phyloP scores from a whole-genome alignment of 2,797 vertebrate genomes.

The Danio albolineatus region DNA sequence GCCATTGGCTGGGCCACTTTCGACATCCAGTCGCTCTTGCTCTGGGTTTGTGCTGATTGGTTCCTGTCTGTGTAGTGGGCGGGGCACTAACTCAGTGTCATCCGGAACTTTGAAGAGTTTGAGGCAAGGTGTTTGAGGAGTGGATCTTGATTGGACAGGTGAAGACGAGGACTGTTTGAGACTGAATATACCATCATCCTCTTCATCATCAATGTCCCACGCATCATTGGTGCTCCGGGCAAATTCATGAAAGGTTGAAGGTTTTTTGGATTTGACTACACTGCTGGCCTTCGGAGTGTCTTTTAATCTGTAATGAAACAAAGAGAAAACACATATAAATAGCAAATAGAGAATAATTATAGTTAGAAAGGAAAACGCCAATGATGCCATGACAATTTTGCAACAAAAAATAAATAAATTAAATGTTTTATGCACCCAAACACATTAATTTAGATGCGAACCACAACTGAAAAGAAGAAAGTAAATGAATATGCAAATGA shows the following conservation, averaged over 20 bases:
- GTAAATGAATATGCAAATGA: neutral
- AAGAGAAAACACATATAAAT: neutral
- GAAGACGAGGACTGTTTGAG: conserved; percentile 58
- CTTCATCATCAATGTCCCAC: conserved; percentile 95
- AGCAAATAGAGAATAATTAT: too few relatives aligned
- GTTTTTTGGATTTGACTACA: conserved; percentile 90
- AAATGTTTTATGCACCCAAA: neutral
- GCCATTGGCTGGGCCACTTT: conserved; percentile 76
- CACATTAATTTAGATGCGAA: neutral
- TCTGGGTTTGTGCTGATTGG: conserved; percentile 75
- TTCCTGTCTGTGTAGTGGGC: conserved; percentile 73
- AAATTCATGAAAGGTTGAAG: conserved; percentile 96
- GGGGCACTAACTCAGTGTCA: conserved; percentile 63
- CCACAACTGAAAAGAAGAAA: conserved; percentile 5
- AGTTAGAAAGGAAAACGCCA: neutral
- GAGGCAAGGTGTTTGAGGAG: conserved; percentile 60
- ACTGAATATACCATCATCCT: conserved; percentile 81
- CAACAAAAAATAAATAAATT: conserved; percentile 4
- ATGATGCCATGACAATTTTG: neutral
- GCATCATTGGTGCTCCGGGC: conserved; percentile 95
- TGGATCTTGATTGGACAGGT: conserved; percentile 57
- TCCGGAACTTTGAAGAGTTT: conserved; percentile 24
- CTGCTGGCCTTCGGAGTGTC: conserved; percentile 84
- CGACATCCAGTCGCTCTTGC: conserved; percentile 71
- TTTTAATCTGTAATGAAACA: conserved; percentile 82